Conservation (phyloP, 2,888 invertebrate species). For the Standfussiana lucernea region DNA sequence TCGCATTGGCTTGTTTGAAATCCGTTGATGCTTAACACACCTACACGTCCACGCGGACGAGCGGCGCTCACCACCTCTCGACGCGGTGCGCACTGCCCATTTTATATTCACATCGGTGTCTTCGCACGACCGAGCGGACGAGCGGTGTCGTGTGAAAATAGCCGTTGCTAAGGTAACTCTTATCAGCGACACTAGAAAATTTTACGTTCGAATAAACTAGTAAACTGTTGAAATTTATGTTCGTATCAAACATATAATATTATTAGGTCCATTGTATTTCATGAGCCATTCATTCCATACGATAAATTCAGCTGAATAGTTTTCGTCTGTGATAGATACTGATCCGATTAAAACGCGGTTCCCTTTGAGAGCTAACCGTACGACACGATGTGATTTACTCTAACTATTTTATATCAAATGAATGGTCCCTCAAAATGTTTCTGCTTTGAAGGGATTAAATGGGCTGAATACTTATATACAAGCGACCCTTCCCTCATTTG, state of each 20-base stretch:
- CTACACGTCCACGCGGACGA: no score
- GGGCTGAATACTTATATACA: background rate
- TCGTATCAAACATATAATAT: conserved; percentile 10
- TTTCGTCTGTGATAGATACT: conserved; percentile 9
- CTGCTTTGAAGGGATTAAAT: background rate
- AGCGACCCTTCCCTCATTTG: background rate
- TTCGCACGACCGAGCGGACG: no score
- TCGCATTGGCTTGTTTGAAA: no score
- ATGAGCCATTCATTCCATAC: conserved; percentile 3
- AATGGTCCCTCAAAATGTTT: background rate
- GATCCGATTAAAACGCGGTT: conserved; percentile 57
- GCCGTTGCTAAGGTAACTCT: background rate
- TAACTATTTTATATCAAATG: conserved; percentile 7
- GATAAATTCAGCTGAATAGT: conserved; percentile 21
- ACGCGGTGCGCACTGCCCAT: no score
- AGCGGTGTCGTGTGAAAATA: background rate
- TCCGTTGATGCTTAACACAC: no score
- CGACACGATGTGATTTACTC: background rate
- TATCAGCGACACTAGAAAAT: conserved; percentile 4
- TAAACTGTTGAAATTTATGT: background rate
- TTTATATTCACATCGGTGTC: no score
- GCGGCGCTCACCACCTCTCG: no score
- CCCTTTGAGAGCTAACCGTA: conserved; percentile 29
- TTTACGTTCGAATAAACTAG: conserved; percentile 27
- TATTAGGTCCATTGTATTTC: background rate